A percentile compares a stretch with the other conserved stretches of the same genome.
Evolutionary conservation across 2,888 invertebrate genomes (phyloP).

Genomic region (Anodontia alba): DNA sequence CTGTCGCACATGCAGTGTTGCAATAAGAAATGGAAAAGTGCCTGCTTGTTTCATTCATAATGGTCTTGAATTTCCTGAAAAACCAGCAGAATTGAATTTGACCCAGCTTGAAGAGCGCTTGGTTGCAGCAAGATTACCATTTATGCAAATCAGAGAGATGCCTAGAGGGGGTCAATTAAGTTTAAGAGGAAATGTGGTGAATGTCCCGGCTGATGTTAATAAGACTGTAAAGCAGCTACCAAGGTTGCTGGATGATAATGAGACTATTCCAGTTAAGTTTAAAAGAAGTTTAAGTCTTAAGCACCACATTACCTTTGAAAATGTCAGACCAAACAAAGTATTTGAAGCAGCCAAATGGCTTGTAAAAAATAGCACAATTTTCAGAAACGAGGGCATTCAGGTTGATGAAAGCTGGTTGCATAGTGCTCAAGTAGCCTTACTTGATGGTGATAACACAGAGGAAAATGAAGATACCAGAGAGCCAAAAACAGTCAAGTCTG

Average conservation of each 20-base stretch:
- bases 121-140: slow-evolving; percentile 9
- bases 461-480: not conserved
- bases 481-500: not conserved
- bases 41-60: slow-evolving; percentile 1
- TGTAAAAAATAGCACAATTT: slow-evolving; percentile 18
- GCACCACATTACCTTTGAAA: slow-evolving; percentile 3
- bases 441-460: not conserved
- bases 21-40: slow-evolving; percentile 9
- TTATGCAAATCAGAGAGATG: slow-evolving; percentile 12
- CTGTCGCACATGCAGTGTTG: slow-evolving; percentile 3
- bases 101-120: slow-evolving; percentile 5
- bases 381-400: slow-evolving; percentile 19
- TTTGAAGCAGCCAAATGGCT: too few species aligned
- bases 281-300: not conserved
- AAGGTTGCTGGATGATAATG: not conserved
- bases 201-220: slow-evolving; percentile 10
- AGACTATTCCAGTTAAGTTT: slow-evolving; percentile 16
- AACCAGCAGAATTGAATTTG: slow-evolving; percentile 1
- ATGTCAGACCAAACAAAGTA: slow-evolving; percentile 24
- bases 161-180: not conserved
- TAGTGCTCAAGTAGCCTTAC: not conserved
- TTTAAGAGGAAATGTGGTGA: slow-evolving; percentile 4
- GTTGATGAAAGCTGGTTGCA: slow-evolving; percentile 24
- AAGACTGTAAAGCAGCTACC: not conserved
- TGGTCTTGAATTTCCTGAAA: slow-evolving; percentile 1